Base-by-base conservation (phyloP, 2,113 vertebrate species). In the Gymnorhina tibicen region DNA sequence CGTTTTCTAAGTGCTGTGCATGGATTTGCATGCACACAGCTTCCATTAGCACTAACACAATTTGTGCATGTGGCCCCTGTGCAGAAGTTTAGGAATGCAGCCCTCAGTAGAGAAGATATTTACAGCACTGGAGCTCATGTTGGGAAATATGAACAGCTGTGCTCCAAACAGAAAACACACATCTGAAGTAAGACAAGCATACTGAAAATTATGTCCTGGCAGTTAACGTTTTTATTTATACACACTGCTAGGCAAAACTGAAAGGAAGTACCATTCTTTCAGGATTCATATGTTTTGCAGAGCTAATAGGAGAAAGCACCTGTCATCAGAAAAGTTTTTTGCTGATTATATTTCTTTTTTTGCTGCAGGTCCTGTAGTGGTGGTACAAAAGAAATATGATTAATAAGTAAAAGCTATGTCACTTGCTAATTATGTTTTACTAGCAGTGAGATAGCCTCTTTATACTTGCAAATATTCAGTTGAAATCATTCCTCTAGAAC, bases 221-320 rank as follows among this genome's bases (percentile, higher is more conserved):
- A 92, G 89, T 97, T 96, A 97, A 93, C 35, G 3, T 96, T 97
- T 97, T 96, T 96, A 97, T 96, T 96, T 96, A 96, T 95, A 80
- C 84, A 87, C 28, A 53, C 69, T 97, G 87, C 94, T 98, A 74
- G 92, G 95, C 89, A 97, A 96, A 97, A 77, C 69, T 56, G 58
- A 96, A 91, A 94, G 56, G 86, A 96, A 97, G 76, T 90, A 93
- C 69, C 68, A 21, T 92, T 96, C 95, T 97, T 97, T 87, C 64
- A 97, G 95, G 95, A 96, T 97, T 98, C 92, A 76, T 97, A 85
- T 60, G 35, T 85, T 97, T 94, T 94, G 66, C 79, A 66, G 73
- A 78, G 50, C 78, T 95, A 97, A 94, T 90, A 94, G 91, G 89
- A 96, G 68, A 74, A 95, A 96, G 91, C 85, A 53, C 47, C 94